Evolutionary conservation across 2,797 vertebrate genomes (phyloP).

Genomic region (Phalanger gymnotis): DNA sequence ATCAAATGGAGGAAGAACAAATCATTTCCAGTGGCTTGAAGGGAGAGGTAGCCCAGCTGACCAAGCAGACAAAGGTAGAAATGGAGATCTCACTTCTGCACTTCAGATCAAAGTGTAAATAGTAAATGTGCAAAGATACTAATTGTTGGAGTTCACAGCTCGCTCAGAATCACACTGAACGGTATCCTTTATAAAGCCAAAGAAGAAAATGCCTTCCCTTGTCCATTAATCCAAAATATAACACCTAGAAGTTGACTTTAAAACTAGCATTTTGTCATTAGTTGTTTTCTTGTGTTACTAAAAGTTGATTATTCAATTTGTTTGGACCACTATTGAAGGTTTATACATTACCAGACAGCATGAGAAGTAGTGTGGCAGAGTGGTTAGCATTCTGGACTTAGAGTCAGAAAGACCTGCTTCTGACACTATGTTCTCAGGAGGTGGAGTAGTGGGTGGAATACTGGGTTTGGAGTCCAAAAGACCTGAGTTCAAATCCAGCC

Average conservation of each 20-base stretch:
- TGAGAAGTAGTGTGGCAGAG: background rate
- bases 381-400: background rate
- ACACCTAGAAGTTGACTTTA: background rate
- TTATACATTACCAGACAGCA: background rate
- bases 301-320: background rate
- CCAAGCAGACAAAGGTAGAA: slow-evolving; percentile 89
- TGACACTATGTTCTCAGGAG: background rate
- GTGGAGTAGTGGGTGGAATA: no score
- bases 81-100: accelerated
- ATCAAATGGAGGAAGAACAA: slow-evolving; percentile 86
- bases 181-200: background rate
- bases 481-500: background rate
- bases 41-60: slow-evolving; percentile 90
- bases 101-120: background rate
- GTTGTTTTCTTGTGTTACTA: background rate
- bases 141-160: background rate
- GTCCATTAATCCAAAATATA: background rate
- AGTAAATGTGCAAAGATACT: background rate
- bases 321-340: background rate
- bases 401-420: background rate
- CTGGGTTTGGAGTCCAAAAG: no score
- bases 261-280: background rate
- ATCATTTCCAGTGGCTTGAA: slow-evolving; percentile 86
- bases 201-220: background rate
- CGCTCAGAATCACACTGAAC: background rate